phyloP scores from a whole-genome alignment of 1,140 invertebrate genomes.

The Mizuhopecten yessoensis region DNA sequence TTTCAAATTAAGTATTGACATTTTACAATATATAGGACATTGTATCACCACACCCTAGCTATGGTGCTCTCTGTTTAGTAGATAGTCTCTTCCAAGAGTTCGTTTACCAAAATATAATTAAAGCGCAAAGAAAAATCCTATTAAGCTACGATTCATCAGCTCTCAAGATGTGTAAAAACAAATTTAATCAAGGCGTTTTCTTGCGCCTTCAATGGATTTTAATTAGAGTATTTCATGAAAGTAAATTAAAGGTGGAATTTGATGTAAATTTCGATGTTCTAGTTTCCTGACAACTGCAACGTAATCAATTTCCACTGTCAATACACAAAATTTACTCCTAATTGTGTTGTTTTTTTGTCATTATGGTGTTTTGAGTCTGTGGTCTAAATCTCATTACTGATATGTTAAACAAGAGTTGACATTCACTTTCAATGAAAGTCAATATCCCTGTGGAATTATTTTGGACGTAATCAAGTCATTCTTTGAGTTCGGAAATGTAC shows the following conservation, averaged over 20 bases:
- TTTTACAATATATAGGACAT: background rate
- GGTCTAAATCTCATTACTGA: background rate
- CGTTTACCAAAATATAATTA: background rate
- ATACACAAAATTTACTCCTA: background rate
- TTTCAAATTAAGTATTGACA: background rate
- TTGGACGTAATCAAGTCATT: background rate
- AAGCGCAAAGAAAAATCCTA: background rate
- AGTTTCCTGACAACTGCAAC: background rate
- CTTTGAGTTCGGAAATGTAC: no score
- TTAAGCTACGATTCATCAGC: background rate
- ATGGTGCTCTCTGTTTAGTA: background rate
- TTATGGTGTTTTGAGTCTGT: background rate
- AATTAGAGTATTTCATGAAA: slow-evolving; percentile 7
- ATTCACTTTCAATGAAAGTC: background rate
- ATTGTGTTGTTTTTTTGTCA: background rate
- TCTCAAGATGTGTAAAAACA: background rate
- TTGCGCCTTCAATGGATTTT: background rate
- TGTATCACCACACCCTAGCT: background rate
- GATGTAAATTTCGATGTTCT: slow-evolving; percentile 23
- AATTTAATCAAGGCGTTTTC: slow-evolving; percentile 17
- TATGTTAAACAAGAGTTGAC: background rate
- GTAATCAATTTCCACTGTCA: slow-evolving; percentile 15
- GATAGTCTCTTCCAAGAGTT: background rate
- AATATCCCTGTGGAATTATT: background rate
- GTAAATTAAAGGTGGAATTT: slow-evolving; percentile 27